These are phyloP conservation scores for Urechis unicinctus DNA, from an alignment of 2,888 invertebrate species.

Conservation along the genomic window DNA sequence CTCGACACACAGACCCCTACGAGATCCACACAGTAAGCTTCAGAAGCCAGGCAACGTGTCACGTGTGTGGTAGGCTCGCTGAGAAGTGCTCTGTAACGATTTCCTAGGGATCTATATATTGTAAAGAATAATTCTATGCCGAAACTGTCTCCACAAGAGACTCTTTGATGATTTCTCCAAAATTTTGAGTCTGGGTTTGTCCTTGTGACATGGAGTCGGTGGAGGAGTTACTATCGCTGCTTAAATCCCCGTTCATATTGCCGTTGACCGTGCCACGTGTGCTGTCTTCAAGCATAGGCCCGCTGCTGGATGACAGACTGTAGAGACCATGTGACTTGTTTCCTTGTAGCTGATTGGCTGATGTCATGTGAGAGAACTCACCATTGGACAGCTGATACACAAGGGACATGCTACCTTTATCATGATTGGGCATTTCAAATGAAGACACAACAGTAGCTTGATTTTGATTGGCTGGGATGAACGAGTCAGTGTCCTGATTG, in stretches of 20 bases:
- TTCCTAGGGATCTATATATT: not conserved
- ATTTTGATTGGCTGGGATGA: not conserved
- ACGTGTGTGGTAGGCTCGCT: too few species aligned
- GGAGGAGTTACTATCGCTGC: too few species aligned
- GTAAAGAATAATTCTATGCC: constrained; percentile 49
- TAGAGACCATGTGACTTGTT: not conserved
- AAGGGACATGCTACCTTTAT: too few species aligned
- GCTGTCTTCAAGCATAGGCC: not conserved
- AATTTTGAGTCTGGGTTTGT: constrained; percentile 54
- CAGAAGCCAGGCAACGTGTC: too few species aligned
- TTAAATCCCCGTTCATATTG: too few species aligned
- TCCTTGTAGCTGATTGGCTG: not conserved
- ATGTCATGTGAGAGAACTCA: too few species aligned
- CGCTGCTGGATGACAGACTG: too few species aligned
- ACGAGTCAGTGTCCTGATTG: not conserved
- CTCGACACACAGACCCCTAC: too few species aligned
- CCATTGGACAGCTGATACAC: too few species aligned
- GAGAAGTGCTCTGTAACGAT: too few species aligned
- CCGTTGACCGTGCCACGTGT: not conserved
- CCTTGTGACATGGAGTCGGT: not conserved
- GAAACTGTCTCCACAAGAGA: constrained; percentile 86
- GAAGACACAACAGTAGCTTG: not conserved
- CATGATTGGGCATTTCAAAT: not conserved
- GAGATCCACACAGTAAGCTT: too few species aligned
- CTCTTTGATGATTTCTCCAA: constrained; percentile 86